Conservation (phyloP, 2,797 vertebrate genomes). For the Molothrus ater region DNA sequence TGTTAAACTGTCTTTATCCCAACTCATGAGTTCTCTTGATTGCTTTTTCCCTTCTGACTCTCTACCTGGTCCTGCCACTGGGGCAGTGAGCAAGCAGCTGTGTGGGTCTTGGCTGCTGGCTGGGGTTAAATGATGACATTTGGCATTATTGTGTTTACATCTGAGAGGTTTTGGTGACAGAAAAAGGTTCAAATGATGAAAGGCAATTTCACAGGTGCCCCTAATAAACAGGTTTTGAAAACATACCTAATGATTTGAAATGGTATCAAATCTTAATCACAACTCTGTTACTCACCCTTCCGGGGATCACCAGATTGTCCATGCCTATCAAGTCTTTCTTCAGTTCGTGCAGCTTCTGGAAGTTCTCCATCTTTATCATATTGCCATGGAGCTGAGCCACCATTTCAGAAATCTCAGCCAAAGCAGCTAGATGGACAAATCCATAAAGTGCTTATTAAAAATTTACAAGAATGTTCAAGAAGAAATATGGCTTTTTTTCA, state of each 20-base stretch:
- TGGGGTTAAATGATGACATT: neutral
- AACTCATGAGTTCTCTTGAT: neutral
- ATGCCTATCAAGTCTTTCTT: constrained; percentile 94
- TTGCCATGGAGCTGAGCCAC: constrained; percentile 89
- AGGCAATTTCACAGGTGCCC: neutral
- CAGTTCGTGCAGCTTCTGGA: constrained; percentile 95
- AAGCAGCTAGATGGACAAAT: constrained; percentile 81
- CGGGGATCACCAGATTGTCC: constrained; percentile 89
- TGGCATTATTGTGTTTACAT: neutral
- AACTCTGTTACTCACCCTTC: constrained; percentile 82
- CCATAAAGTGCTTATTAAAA: constrained; percentile 1
- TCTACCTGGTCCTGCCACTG: neutral
- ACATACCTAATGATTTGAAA: neutral
- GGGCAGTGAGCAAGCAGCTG: neutral
- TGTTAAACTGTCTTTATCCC: neutral
- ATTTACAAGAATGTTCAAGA: neutral
- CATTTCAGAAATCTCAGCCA: constrained; percentile 94
- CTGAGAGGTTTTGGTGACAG: neutral
- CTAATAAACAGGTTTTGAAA: neutral
- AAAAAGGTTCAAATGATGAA: neutral
- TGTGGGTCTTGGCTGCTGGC: neutral
- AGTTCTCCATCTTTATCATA: constrained; percentile 96
- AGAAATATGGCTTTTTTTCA: neutral
- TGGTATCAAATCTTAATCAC: neutral
- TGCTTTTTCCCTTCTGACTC: neutral